Evolutionary conservation across 1,140 invertebrate species (phyloP).

Genomic region (Chelonus insularis): DNA sequence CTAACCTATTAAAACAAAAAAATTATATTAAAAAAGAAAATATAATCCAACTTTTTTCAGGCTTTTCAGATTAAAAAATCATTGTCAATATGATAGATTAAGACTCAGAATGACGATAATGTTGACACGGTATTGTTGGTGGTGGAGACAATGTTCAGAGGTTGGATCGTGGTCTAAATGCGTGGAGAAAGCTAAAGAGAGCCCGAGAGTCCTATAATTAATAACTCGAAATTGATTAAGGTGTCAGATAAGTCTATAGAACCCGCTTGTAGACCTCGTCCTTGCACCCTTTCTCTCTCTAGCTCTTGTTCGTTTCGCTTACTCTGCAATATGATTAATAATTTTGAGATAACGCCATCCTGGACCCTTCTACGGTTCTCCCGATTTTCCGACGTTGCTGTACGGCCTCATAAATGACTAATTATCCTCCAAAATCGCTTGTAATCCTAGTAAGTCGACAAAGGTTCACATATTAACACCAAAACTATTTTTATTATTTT

Average conservation of each 20-base stretch:
- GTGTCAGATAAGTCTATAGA: constrained; percentile 55
- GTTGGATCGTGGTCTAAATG: constrained; percentile 20
- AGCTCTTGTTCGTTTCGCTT: constrained; percentile 29
- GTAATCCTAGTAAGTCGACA: constrained; percentile 5
- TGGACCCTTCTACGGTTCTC: constrained; percentile 36
- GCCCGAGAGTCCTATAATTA: constrained; percentile 49
- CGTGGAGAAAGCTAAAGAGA: constrained; percentile 4
- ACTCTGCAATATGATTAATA: constrained; percentile 56
- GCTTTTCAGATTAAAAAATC: too few relatives aligned
- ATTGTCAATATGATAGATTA: background rate
- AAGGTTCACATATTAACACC: constrained; percentile 29
- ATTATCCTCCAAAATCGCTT: constrained; percentile 43
- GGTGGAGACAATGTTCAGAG: constrained; percentile 45
- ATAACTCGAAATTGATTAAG: constrained; percentile 59
- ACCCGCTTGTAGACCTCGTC: constrained; percentile 1
- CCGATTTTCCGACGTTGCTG: constrained; percentile 53
- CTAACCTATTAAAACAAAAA: too few relatives aligned
- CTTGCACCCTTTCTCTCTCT: constrained; percentile 30
- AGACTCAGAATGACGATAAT: constrained; percentile 41
- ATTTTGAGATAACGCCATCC: constrained; percentile 52
- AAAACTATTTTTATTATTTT: background rate
- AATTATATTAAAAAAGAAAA: too few relatives aligned
- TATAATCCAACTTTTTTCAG: too few relatives aligned
- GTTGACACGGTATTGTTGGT: constrained; percentile 53
- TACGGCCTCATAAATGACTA: constrained; percentile 57